These are phyloP conservation scores for Anoplopoma fimbria DNA, from an alignment of 2,113 vertebrate genomes.

Conservation along the genomic window DNA sequence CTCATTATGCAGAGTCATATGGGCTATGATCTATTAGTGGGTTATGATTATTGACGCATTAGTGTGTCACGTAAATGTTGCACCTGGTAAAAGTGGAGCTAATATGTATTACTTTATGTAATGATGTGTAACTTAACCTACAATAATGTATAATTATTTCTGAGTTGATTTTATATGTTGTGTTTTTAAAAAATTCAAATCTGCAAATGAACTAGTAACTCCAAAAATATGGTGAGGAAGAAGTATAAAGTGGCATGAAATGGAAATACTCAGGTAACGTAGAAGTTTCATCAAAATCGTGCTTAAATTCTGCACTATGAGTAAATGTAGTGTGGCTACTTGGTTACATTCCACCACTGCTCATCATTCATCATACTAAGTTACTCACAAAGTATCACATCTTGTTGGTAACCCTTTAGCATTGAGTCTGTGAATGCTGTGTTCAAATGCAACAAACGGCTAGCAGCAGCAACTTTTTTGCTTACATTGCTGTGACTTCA, in stretches of 20 bases:
- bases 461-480: neutral
- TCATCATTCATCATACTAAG: neutral
- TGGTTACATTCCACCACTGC: neutral
- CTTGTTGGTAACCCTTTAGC: neutral
- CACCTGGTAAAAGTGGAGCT: neutral
- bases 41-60: neutral
- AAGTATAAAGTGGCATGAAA: neutral
- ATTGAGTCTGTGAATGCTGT: neutral
- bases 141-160: neutral
- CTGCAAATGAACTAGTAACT: neutral
- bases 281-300: neutral
- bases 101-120: neutral
- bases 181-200: neutral
- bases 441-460: neutral
- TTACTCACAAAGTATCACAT: neutral
- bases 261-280: neutral
- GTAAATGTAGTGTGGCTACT: neutral
- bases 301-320: neutral
- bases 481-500: too few species aligned
- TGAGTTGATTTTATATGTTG: neutral
- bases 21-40: neutral
- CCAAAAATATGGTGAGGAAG: too few species aligned
- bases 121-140: neutral
- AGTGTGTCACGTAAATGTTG: neutral
- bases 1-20: neutral